phyloP scores from a whole-genome alignment of 2,888 invertebrate genomes.

The Epinotia ramella region DNA sequence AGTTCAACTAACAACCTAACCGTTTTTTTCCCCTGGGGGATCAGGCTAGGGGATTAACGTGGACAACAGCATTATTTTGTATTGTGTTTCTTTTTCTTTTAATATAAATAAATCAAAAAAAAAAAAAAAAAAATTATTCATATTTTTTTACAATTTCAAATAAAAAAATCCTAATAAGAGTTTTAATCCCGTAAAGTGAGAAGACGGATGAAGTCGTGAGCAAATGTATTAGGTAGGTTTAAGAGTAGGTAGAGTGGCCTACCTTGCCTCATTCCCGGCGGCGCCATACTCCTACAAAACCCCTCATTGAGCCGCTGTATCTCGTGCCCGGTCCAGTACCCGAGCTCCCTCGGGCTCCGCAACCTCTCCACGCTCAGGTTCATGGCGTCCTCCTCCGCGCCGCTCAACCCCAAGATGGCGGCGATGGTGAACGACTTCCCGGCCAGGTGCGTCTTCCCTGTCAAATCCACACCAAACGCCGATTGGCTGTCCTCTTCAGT shows the following conservation, averaged over 20 bases:
- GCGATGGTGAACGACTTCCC: slow-evolving; percentile 95
- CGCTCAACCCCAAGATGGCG: slow-evolving; percentile 92
- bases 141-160: too few relatives aligned
- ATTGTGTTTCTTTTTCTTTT: too few relatives aligned
- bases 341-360: slow-evolving; percentile 74
- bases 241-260: slow-evolving; percentile 47
- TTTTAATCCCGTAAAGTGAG: too few relatives aligned
- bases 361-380: slow-evolving; percentile 83
- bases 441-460: slow-evolving; percentile 76
- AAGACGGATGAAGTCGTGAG: too few relatives aligned
- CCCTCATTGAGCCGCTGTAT: slow-evolving; percentile 75
- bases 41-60: too few relatives aligned
- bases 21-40: too few relatives aligned
- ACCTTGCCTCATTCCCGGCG: slow-evolving; percentile 73
- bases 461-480: slow-evolving; percentile 76
- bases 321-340: slow-evolving; percentile 73
- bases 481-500: slow-evolving; percentile 76
- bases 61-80: too few relatives aligned
- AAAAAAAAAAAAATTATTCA: too few relatives aligned
- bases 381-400: slow-evolving; percentile 79
- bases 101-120: too few relatives aligned
- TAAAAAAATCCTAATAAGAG: too few relatives aligned
- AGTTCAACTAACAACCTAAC: too few relatives aligned
- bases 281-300: slow-evolving; percentile 71
- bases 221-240: too few relatives aligned